Evolutionary conservation across 1,140 invertebrate species (phyloP), one percentile per base, ranked within the genome.

Genomic region (Neodiprion fabricii): DNA sequence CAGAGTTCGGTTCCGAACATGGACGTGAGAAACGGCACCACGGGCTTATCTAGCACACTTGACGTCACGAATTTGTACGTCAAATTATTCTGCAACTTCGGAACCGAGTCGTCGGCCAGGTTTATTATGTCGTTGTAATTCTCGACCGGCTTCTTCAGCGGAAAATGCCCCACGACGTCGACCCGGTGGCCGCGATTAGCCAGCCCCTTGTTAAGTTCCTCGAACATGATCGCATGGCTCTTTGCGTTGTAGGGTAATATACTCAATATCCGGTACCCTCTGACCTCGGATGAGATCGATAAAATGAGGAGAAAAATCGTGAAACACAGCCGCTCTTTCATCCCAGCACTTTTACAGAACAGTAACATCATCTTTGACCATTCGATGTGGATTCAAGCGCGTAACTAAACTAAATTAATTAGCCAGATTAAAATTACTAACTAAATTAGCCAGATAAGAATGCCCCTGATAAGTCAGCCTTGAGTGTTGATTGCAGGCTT

Each of bases 181-280:
- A 89, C 76, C n/a, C 86, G 68, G 77, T 89, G 88, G 8, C 84
- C 85, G n/a, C 81, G 77, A 17, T 72, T 17, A 7, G 82, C 85
- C 9, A 89, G 78, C 11, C 77, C 82, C 53, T 82, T 79, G 48
- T 85, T 78, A 1, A 88, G 48, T 9, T 82, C 76, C 17, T 83
- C 77, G 61, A 85, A 85, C 14, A 85, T 79, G 72, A 82, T 78
- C 48, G 77, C 82, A 74, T 89, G 86, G 78, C 87, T 88, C 73
- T 78, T 84, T 0, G 79, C 79, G 49, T 81, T 79, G 69, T 80
- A 76, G 7, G 83, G 83, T 72, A 83, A 79, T 3, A 86, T 48
- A 9, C 79, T 81, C 4, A 82, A 67, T 72, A 86, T 83, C 67
- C 79, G 79, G 14, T 78, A 75, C n/a, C 53, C 53, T 14, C n/a